A percentile compares a stretch with the other conserved stretches of the same genome.
Conservation (phyloP, 2,797 vertebrate species). For the Catamblyrhynchus diadema region DNA sequence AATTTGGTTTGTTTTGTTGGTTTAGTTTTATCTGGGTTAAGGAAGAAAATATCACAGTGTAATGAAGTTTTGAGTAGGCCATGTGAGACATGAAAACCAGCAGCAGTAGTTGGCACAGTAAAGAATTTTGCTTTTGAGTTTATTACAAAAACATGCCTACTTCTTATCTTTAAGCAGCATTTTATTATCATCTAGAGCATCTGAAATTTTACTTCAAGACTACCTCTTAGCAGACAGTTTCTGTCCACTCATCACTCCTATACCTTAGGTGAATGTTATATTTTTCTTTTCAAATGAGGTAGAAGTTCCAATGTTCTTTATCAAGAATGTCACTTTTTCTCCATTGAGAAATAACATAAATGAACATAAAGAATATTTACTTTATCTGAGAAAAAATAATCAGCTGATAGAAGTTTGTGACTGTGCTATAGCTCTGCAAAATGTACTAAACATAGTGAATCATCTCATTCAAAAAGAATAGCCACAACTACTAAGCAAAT, state of each 20-base stretch:
- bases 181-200: neutral
- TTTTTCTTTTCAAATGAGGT: neutral
- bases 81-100: neutral
- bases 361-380: neutral
- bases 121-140: neutral
- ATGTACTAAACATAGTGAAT: neutral
- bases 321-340: neutral
- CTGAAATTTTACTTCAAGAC: neutral
- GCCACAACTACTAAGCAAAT: neutral
- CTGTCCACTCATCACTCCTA: neutral
- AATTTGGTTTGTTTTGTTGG: neutral
- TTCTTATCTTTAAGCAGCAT: neutral
- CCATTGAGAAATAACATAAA: neutral
- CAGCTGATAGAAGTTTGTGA: neutral
- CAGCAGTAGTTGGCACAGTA: neutral
- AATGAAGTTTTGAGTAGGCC: neutral
- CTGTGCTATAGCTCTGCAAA: neutral
- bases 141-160: neutral
- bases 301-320: neutral
- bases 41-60: neutral
- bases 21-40: neutral
- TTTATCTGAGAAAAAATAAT: neutral
- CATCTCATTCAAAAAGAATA: neutral
- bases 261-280: neutral
- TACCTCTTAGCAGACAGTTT: neutral